phyloP scores from a whole-genome alignment of 2,797 vertebrate genomes.

The Leptoclinus maculatus region DNA sequence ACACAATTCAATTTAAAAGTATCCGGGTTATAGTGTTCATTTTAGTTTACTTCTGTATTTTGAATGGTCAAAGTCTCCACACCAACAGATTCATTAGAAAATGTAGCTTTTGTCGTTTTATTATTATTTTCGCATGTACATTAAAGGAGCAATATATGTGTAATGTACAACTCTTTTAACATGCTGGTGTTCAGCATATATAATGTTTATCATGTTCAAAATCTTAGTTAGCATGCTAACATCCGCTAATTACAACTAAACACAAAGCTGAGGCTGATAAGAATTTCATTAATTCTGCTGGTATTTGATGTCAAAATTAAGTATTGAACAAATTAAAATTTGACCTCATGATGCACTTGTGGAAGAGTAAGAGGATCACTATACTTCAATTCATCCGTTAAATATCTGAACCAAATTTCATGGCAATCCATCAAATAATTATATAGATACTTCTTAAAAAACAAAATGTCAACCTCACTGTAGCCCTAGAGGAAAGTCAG shows the following conservation, averaged over 20 bases:
- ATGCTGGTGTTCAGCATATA: no score
- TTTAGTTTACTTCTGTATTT: conserved; percentile 10
- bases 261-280: background rate
- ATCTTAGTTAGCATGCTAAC: background rate
- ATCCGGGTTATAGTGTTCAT: background rate
- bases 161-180: no score
- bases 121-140: background rate
- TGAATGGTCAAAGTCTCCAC: background rate
- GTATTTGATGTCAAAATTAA: background rate
- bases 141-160: background rate
- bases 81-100: background rate
- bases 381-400: background rate
- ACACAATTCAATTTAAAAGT: conserved; percentile 1
- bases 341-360: background rate
- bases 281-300: background rate
- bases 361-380: background rate
- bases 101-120: background rate
- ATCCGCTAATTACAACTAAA: background rate
- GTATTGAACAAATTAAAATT: background rate
- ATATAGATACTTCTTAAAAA: background rate
- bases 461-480: background rate
- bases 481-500: background rate
- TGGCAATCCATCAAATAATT: background rate
- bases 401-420: background rate
- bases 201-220: background rate